phyloP scores from a whole-genome alignment of 2,797 vertebrate species.

The Coregonus sp. region DNA sequence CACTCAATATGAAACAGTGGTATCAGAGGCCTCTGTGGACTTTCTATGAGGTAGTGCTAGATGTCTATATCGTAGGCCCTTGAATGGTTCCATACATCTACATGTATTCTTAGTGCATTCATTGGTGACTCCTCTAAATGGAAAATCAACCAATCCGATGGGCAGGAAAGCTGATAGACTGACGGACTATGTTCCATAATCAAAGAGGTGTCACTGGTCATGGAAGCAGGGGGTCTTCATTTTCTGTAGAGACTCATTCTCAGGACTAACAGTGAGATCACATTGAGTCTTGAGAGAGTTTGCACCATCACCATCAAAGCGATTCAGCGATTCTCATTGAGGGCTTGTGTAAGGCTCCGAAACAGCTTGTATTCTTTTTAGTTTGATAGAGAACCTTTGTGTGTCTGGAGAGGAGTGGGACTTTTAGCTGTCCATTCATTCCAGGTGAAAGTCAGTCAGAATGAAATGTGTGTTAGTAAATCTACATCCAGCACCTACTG shows the following conservation, averaged over 20 bases:
- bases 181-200: background rate
- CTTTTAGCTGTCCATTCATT: background rate
- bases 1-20: constrained; percentile 6
- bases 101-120: background rate
- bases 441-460: background rate
- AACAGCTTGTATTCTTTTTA: background rate
- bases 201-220: background rate
- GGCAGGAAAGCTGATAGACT: background rate
- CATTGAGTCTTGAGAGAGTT: background rate
- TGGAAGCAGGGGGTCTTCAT: background rate
- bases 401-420: background rate
- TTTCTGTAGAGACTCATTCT: background rate
- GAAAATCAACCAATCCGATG: background rate
- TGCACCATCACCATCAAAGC: too few species aligned
- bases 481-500: background rate
- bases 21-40: background rate
- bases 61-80: background rate
- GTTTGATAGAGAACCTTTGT: background rate
- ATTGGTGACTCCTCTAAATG: background rate
- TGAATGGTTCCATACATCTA: background rate
- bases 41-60: background rate
- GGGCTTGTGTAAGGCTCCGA: background rate
- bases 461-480: background rate
- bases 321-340: background rate
- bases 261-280: background rate